Evolutionary conservation across 1,140 invertebrate genomes (phyloP).

Genomic region (Phenacoccus solenopsis): DNA sequence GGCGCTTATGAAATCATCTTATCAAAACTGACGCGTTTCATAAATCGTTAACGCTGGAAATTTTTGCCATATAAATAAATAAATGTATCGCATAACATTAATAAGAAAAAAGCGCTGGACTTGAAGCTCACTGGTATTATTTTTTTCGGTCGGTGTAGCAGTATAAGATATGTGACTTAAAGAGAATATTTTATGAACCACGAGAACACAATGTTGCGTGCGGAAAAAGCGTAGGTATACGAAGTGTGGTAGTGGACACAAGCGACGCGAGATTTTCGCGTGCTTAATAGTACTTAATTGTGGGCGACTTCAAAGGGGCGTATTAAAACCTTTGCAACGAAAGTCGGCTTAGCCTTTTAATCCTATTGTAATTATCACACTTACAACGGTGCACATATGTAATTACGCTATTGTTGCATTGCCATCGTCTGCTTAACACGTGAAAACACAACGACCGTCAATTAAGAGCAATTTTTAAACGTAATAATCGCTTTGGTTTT

Average conservation of each 20-base stretch:
- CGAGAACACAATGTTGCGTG: conserved; percentile 10
- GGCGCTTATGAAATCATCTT: no score
- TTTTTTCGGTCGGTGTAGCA: not conserved
- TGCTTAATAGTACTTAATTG: conserved; percentile 14
- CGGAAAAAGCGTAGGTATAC: not conserved
- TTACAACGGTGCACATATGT: conserved; percentile 10
- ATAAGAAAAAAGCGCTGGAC: not conserved
- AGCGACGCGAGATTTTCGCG: not conserved
- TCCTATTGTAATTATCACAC: conserved; percentile 16
- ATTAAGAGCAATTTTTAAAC: conserved; percentile 9
- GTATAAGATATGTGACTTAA: not conserved
- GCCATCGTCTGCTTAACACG: conserved; percentile 5
- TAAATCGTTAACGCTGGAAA: no score
- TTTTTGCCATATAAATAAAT: no score
- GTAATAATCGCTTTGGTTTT: not conserved
- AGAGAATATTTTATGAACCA: not conserved
- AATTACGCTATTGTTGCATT: conserved; percentile 14
- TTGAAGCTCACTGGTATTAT: not conserved
- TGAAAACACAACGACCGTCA: not conserved
- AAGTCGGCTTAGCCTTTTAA: conserved; percentile 8
- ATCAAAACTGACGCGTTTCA: no score
- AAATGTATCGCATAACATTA: not conserved
- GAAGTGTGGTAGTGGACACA: not conserved
- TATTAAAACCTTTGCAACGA: conserved; percentile 12
- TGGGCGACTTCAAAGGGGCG: conserved; percentile 13